Percentiles rank a stretch among this genome's conserved stretches.
phyloP scores from a whole-genome alignment of 2,888 invertebrate species.

The Trypoxylon attenuatum region DNA sequence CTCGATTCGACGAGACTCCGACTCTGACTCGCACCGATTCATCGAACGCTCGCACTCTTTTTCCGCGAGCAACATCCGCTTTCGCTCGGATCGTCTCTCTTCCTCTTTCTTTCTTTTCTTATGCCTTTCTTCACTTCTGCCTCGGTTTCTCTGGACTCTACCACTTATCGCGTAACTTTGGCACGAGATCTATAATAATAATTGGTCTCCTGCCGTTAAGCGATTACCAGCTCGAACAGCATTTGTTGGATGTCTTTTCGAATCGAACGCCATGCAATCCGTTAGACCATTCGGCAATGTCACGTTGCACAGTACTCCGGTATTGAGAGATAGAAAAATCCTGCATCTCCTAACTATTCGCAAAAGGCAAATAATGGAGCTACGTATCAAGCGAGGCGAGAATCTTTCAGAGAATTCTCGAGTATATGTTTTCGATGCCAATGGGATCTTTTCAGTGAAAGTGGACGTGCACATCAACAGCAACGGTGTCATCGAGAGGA shows the following conservation, averaged over 20 bases:
- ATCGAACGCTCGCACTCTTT: neutral
- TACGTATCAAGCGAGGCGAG: too few species aligned
- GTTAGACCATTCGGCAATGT: conserved; percentile 49
- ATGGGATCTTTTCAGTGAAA: conserved; percentile 79
- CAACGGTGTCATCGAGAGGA: conserved; percentile 62
- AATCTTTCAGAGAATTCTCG: too few species aligned
- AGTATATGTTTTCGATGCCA: neutral
- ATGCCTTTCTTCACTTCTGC: too few species aligned
- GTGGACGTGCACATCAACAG: conserved; percentile 86
- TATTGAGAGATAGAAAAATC: neutral
- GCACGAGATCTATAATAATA: too few species aligned
- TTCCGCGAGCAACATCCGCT: neutral
- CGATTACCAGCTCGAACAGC: too few species aligned
- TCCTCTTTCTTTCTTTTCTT: neutral
- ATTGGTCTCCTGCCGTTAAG: too few species aligned
- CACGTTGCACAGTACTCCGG: neutral
- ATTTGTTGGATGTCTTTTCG: too few species aligned
- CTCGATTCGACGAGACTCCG: neutral
- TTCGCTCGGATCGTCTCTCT: neutral
- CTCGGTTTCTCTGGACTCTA: too few species aligned
- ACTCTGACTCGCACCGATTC: neutral
- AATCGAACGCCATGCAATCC: too few species aligned
- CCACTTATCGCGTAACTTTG: too few species aligned
- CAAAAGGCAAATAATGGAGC: too few species aligned
- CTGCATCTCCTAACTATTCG: neutral